Evolutionary conservation across 2,888 invertebrate species (phyloP), one percentile per base, ranked within the genome.

Genomic region (Dynastes grantii): DNA sequence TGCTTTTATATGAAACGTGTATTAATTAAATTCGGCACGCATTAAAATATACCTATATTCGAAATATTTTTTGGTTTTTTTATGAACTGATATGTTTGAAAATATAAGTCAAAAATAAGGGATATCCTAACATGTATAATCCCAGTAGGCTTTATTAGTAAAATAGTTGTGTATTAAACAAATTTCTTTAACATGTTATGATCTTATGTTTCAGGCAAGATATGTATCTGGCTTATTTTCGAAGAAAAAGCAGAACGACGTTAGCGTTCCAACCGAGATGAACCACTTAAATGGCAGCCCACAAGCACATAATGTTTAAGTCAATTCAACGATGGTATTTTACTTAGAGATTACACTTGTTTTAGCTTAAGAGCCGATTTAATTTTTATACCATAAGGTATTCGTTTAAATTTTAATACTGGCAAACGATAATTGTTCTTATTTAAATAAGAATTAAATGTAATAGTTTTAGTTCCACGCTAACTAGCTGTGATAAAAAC

Each of bases 281-380:
- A 77, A 76, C 70, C 75, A 80, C 32, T 58, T 80, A 40, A 78
- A 80, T 55, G 80, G 78, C 27, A 75, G 64, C 53, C 67, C 77
- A 40, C 78, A 67, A 64, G 65, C 76, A 11, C 76, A 77, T 16
- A 64, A 55, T 63, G 77, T 80, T 76, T 80, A 78, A 68, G 55
- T 22, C 29, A 68, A 51, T 22, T 51, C 29, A 22, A 67, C 58
- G 27, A 51, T 70, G 51, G 32, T 73, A 16, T 58, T 73, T 8
- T 9, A 16, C 32, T 22, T 58, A 16, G 37, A 73, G 8, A 73
- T 73, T 58, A 58, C 11, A 51, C 4, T 8, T 9, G 27, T 63
- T 29, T 40, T 6, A 16, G 16, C 11, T 65, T 40, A 40, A 4
- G 37, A 32, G 37, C 9, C 37, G 13, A 58, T 58, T 73, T 58